Conservation (phyloP, 2,888 invertebrate genomes). For the Sericinus montela region DNA sequence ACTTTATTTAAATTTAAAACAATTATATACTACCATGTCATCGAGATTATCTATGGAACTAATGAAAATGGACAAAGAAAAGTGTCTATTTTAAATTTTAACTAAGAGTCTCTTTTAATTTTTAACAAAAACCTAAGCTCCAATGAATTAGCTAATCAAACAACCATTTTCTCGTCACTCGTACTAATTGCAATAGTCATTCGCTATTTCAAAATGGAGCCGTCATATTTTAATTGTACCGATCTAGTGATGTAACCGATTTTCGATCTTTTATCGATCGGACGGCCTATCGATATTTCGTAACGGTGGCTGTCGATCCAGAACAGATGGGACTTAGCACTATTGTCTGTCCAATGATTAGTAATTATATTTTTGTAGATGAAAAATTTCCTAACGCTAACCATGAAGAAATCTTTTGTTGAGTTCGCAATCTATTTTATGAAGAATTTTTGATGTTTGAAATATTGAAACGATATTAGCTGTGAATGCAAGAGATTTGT, state of each 20-base stretch:
- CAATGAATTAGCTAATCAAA: background rate
- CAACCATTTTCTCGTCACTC: background rate
- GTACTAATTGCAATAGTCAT: background rate
- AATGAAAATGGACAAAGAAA: too few relatives aligned
- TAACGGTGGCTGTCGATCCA: background rate
- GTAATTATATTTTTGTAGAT: conserved; percentile 14
- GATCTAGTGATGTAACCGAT: conserved; percentile 11
- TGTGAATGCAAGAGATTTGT: too few relatives aligned
- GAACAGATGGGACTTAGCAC: conserved; percentile 10
- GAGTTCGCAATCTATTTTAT: background rate
- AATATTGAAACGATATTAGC: too few relatives aligned
- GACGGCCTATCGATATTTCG: conserved; percentile 6
- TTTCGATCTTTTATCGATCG: conserved; percentile 2
- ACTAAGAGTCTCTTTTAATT: too few relatives aligned
- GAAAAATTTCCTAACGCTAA: background rate
- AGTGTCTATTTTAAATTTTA: too few relatives aligned
- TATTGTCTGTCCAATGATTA: conserved; percentile 10
- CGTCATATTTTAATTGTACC: conserved; percentile 13
- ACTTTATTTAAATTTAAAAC: too few relatives aligned
- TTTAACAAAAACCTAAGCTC: background rate
- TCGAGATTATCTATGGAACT: too few relatives aligned
- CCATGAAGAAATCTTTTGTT: conserved; percentile 4
- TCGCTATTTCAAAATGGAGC: conserved; percentile 9
- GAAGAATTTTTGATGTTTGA: too few relatives aligned
- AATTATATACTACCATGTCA: too few relatives aligned